Percentiles rank a stretch among this genome's conserved stretches.
These are phyloP conservation scores for Ceratina japonica DNA, from an alignment of 1,140 invertebrate species.

Conservation along the genomic window DNA sequence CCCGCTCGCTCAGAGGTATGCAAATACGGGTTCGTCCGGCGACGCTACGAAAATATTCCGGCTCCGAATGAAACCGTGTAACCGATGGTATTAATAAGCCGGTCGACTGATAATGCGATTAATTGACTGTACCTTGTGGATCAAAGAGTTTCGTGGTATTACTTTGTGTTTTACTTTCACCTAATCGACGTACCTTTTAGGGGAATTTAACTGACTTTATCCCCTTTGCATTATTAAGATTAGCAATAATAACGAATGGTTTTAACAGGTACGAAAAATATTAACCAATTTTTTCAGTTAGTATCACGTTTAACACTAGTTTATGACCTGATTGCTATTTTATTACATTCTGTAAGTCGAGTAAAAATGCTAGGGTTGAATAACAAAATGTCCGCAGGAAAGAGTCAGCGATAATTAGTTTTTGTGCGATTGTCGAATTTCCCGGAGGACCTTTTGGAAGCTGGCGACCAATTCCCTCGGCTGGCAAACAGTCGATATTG, in stretches of 20 bases:
- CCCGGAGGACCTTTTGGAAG: constrained; percentile 36
- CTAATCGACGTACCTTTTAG: too few species aligned
- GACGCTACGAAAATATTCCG: constrained; percentile 27
- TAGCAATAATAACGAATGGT: too few species aligned
- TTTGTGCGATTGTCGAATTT: constrained; percentile 48
- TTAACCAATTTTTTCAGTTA: too few species aligned
- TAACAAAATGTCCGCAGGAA: constrained; percentile 31
- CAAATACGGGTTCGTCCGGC: constrained; percentile 42
- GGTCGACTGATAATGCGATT: not conserved
- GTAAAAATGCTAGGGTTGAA: not conserved
- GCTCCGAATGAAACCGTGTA: constrained; percentile 1
- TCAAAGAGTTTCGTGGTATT: not conserved
- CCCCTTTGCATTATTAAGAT: too few species aligned
- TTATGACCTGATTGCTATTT: too few species aligned
- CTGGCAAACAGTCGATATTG: constrained; percentile 50
- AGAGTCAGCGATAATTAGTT: constrained; percentile 44
- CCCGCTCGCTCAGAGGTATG: constrained; percentile 39
- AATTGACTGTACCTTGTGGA: constrained; percentile 1
- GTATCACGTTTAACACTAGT: too few species aligned
- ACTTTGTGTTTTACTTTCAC: not conserved
- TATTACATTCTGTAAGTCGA: too few species aligned
- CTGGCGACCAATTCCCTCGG: constrained; percentile 34
- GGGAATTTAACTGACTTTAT: too few species aligned
- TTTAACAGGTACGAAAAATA: too few species aligned
- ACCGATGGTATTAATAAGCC: constrained; percentile 24